Evolutionary conservation across 2,888 invertebrate species (phyloP), one percentile per base, ranked within the genome.

Genomic region (Apotomis betuletana): DNA sequence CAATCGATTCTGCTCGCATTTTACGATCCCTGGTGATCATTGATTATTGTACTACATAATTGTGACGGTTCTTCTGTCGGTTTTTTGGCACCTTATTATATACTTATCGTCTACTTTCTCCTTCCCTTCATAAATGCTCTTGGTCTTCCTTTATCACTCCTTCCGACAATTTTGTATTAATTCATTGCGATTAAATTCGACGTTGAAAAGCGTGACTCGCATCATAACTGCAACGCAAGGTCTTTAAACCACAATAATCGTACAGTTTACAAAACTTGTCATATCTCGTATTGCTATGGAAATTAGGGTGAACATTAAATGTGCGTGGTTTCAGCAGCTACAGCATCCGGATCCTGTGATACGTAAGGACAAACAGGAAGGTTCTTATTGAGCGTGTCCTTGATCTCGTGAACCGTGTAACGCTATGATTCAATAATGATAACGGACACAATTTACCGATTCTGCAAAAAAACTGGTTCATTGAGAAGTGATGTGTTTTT

Each of bases 321-420:
- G 74, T 63, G 60, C n/a, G 4, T 41, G 8, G 63, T 46, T 74
- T 67, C n/a, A 36, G 55, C 41, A 54, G 49, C 49, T 51, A 27
- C 41, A 65, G 44, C 0, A 3, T 70, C 15, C 15, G 6, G 49
- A 38, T 60, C 54, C 67, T 49, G 79, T 77, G 6, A 5, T 41
- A 79, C 77, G 82, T 85, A 85, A 87, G 87, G 89, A 89, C 82
- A 87, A 89, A 88, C 91, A 91, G 91, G 91, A 91, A 90, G 88
- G 81, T 74, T 85, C 85, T 85, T 83, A 88, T 90, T 90, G 84
- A 78, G 69, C 64, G 58, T 61, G 81, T 74, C 80, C 80, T 80
- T 82, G 80, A 81, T 82, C 79, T 78, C 73, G 61, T 74, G 75
- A 76, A 75, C 75, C 51, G 62, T 52, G 72, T 76, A 78, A 80